Base-by-base conservation (phyloP, 1,140 invertebrate genomes). In the Cydia pomonella region DNA sequence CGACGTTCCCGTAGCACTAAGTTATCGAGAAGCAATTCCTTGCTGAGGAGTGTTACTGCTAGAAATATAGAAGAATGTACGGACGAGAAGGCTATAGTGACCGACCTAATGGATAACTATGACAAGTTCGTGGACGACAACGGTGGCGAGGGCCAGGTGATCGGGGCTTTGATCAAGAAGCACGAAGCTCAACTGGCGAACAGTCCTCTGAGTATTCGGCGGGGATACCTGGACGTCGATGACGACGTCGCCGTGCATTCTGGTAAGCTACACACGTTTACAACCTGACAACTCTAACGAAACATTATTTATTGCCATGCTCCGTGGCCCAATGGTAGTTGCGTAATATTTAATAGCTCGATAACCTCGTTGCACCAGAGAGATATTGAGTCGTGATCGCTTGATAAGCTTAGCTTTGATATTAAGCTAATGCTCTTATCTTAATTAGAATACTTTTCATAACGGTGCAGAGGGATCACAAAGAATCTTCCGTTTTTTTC, bases 1-100 rank as follows among this genome's bases (percentile, higher is more conserved):
- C 92, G 96, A 7, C 90, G 95, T 53, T 95, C 96, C 1, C 95
- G 96, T 80, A 96, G 95, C 78, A 96, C 95, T 1, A 96, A 96
- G 85, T 83, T 96, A 16, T 94, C 95, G 0, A 93, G 95, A 73
- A 96, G 95, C 80, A 95, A 95, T 82, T 95, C 94, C 0, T 81
- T 95, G 69, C 82, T 95, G 9, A 92, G 94, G 47, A 94, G 93
- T 75, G 88, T 93, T 64, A 92, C 93, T 64, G 75, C 90, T 3
- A 92, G 87, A 73, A 85, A 78, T 84, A 93, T 82, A 75, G 93
- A 88, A 77, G 90, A 88, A 76, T 89, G 88, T 5, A 79, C 91
- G 53, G 90, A 89, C 53, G 89, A 93, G 69, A 38, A 76, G 23
- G 85, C 87, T 10, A 80, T 93, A 23, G 85, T 93, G 9, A 90